Percentiles rank a stretch among this genome's conserved stretches.
Evolutionary conservation across 2,888 invertebrate genomes (phyloP).

Genomic region (Machimus atricapillus): DNA sequence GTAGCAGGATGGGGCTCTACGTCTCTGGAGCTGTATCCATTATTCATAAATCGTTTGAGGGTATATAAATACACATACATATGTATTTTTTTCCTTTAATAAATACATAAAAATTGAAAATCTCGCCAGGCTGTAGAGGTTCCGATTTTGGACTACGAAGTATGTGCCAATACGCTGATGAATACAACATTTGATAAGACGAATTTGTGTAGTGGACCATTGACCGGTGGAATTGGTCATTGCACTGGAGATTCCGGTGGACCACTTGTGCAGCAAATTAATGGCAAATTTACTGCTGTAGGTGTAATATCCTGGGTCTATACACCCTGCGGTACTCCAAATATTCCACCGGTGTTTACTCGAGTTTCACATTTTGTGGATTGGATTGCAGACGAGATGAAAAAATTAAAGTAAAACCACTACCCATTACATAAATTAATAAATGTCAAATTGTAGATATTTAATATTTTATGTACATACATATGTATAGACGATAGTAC

Average conservation of each 20-base stretch:
- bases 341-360: conserved; percentile 19
- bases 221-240: not conserved
- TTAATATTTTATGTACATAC: too few relatives aligned
- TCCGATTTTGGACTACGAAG: conserved; percentile 18
- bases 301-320: conserved; percentile 11
- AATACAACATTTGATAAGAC: not conserved
- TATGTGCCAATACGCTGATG: not conserved
- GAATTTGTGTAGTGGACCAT: conserved; percentile 27
- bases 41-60: conserved; percentile 12
- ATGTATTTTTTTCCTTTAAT: not conserved
- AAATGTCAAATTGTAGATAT: not conserved
- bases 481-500: too few relatives aligned
- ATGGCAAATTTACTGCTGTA: not conserved
- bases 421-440: not conserved
- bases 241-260: conserved; percentile 9
- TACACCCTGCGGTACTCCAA: conserved; percentile 10
- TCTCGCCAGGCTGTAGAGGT: not conserved
- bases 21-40: not conserved
- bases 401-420: not conserved
- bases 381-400: conserved; percentile 10
- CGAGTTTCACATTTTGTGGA: conserved; percentile 10
- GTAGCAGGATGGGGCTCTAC: conserved; percentile 9
- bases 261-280: not conserved
- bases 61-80: not conserved
- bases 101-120: not conserved